phyloP scores from a whole-genome alignment of 2,113 vertebrate genomes.

The Melanocharis versteri region DNA sequence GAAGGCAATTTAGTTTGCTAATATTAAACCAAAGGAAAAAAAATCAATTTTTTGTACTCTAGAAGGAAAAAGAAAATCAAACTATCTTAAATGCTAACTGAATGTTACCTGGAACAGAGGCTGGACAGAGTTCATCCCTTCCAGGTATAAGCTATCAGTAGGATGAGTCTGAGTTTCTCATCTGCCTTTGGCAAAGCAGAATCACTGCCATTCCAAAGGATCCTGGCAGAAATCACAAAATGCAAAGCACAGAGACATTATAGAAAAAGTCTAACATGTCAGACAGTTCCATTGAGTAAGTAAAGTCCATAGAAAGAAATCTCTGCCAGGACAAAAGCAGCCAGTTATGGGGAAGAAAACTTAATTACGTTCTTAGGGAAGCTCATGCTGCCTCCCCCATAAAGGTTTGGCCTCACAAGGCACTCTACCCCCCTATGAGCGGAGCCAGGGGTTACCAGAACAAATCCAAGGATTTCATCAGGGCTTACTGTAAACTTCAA shows the following conservation, averaged over 20 bases:
- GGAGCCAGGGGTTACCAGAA: not conserved
- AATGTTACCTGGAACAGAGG: too few relatives aligned
- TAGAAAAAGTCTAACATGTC: not conserved
- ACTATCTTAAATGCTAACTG: not conserved
- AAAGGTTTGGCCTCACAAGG: not conserved
- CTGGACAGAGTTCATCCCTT: too few relatives aligned
- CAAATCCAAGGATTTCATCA: not conserved
- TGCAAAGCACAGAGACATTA: not conserved
- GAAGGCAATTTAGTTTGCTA: constrained; percentile 18
- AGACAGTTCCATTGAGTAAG: not conserved
- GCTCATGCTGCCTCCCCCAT: not conserved
- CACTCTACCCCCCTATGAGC: accelerated
- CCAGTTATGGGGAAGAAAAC: not conserved
- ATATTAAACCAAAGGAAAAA: not conserved
- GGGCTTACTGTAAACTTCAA: not conserved
- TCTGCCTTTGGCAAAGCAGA: not conserved
- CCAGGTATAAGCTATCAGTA: not conserved
- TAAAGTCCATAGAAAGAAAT: not conserved
- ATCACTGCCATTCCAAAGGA: not conserved
- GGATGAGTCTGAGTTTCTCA: not conserved
- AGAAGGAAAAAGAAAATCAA: not conserved
- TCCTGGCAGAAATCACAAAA: not conserved
- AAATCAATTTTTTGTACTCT: not conserved
- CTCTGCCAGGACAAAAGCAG: not conserved
- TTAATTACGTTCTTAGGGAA: not conserved